Conservation (phyloP, 2,113 vertebrate genomes). For the Hydrolagus affinis region DNA sequence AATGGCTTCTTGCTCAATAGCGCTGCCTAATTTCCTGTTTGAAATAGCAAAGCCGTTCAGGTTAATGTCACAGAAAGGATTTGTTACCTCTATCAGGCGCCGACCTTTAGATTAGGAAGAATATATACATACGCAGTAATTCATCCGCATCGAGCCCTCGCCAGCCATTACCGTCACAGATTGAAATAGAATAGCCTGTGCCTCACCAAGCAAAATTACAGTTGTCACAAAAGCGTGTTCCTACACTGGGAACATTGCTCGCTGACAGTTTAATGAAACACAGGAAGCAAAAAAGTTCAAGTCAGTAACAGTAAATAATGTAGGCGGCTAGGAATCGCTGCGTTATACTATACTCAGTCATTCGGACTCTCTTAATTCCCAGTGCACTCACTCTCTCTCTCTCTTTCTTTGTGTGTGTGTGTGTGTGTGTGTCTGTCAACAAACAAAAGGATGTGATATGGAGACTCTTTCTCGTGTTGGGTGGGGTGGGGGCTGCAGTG, state of each 20-base stretch:
- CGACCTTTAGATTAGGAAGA: neutral
- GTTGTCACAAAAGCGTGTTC: neutral
- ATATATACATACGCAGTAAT: too few species aligned
- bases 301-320: too few species aligned
- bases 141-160: too few species aligned
- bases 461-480: neutral
- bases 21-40: constrained; percentile 65
- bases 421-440: neutral
- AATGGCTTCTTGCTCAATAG: constrained; percentile 69
- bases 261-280: neutral
- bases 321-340: neutral
- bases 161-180: neutral
- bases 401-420: neutral
- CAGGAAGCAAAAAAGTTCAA: too few species aligned
- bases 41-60: neutral
- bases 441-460: neutral
- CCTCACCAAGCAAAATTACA: neutral
- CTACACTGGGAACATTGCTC: neutral
- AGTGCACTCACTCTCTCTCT: neutral
- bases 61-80: neutral
- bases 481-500: neutral
- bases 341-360: neutral
- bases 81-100: neutral
- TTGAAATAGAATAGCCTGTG: neutral
- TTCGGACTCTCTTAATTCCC: neutral